Conservation (phyloP, 1,140 invertebrate genomes). For the Zophobas morio region DNA sequence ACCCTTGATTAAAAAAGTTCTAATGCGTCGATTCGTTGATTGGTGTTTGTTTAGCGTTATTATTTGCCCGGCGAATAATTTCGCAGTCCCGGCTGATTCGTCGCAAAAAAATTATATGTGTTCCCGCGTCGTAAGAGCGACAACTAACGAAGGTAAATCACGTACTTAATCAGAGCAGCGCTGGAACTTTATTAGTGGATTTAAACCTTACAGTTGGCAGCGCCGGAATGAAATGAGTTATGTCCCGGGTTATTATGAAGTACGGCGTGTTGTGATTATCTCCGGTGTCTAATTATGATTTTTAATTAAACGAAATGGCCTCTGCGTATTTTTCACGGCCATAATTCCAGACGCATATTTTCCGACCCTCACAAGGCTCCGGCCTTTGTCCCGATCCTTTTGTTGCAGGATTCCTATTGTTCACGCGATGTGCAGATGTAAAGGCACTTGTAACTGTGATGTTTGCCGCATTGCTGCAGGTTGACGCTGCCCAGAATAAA, state of each 20-base stretch:
- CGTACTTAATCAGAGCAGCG: constrained; percentile 10
- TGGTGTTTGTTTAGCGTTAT: too few species aligned
- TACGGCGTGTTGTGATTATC: constrained; percentile 30
- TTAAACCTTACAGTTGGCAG: constrained; percentile 6
- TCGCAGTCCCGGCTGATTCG: too few species aligned
- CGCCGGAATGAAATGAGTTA: constrained; percentile 10
- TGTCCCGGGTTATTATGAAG: constrained; percentile 7
- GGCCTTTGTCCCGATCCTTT: constrained; percentile 42
- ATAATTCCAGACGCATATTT: constrained; percentile 43
- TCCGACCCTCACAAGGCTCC: constrained; percentile 37
- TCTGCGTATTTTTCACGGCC: constrained; percentile 26
- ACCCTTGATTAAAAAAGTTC: too few species aligned
- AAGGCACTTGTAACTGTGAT: constrained; percentile 45
- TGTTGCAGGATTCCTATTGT: constrained; percentile 43
- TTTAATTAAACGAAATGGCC: constrained; percentile 49
- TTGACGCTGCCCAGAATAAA: constrained; percentile 38
- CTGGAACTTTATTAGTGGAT: constrained; percentile 14
- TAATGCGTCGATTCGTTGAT: background rate
- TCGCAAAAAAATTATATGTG: background rate
- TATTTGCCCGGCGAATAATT: too few species aligned
- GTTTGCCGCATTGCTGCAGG: constrained; percentile 36
- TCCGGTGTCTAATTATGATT: constrained; percentile 33
- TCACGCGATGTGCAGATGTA: constrained; percentile 45
- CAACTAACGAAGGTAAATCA: background rate
- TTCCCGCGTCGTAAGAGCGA: background rate